Evolutionary conservation across 2,797 vertebrate genomes (phyloP).

Genomic region (Clarias platycephalus): DNA sequence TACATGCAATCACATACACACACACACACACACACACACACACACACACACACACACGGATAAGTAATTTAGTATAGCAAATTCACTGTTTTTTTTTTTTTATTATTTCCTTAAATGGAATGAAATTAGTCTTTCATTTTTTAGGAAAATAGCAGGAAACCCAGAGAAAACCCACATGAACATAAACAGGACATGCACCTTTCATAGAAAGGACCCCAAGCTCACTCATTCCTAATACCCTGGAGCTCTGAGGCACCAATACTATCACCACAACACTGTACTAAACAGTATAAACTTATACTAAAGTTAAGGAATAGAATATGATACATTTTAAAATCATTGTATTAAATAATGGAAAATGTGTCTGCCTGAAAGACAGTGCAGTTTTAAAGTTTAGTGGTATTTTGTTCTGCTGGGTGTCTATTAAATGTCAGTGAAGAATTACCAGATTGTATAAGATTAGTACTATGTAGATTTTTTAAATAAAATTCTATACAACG

Average conservation of each 20-base stretch:
- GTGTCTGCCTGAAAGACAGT: constrained; percentile 44
- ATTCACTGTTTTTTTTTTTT: no score
- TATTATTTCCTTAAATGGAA: no score
- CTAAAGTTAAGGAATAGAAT: not conserved
- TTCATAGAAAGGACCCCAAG: not conserved
- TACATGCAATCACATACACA: not conserved
- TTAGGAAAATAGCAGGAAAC: not conserved
- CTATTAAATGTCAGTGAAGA: constrained; percentile 25
- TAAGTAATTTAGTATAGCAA: no score
- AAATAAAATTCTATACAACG: not conserved
- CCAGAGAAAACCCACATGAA: not conserved
- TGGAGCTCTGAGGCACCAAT: not conserved
- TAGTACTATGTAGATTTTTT: not conserved
- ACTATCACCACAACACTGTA: not conserved
- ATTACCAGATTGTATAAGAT: constrained; percentile 4
- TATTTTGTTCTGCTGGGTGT: not conserved
- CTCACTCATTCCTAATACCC: not conserved
- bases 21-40: not conserved
- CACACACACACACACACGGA: no score
- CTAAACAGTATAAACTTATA: not conserved
- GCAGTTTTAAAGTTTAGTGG: constrained; percentile 33
- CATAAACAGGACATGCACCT: not conserved
- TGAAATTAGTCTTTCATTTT: not conserved
- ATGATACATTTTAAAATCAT: not conserved
- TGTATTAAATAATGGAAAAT: constrained; percentile 51